Evolutionary conservation across 2,888 invertebrate genomes (phyloP).

Genomic region (Caenorhabditis sp.): DNA sequence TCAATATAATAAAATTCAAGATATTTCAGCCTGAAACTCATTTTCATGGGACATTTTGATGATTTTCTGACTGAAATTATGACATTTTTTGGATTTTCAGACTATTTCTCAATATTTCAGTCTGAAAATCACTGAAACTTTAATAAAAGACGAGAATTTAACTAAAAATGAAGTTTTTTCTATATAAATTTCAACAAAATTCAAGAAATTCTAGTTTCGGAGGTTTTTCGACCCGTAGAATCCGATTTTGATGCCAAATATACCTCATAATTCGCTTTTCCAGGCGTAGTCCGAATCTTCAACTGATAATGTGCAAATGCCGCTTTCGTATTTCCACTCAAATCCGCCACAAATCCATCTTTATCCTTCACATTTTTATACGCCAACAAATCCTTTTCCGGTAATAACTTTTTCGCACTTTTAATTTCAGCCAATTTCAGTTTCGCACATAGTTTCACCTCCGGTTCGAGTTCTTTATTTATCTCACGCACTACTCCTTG

Average conservation of each 20-base stretch:
- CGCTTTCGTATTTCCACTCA: slow-evolving; percentile 77
- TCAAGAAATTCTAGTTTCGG: no score
- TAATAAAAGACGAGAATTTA: no score
- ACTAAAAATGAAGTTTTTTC: no score
- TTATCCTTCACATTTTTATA: slow-evolving; percentile 76
- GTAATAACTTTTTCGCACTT: slow-evolving; percentile 73
- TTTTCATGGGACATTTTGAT: no score
- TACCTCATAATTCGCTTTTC: slow-evolving; percentile 83
- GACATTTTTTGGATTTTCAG: no score
- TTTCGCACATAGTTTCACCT: slow-evolving; percentile 29
- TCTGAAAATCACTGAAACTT: no score
- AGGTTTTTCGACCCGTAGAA: background rate
- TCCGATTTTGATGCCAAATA: no score
- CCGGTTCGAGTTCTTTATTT: slow-evolving; percentile 24
- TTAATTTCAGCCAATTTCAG: slow-evolving; percentile 18
- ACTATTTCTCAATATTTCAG: no score
- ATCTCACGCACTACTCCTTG: slow-evolving; percentile 25
- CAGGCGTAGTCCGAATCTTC: slow-evolving; percentile 82
- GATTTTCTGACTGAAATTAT: no score
- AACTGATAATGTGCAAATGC: slow-evolving; percentile 81
- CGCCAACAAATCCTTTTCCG: slow-evolving; percentile 75
- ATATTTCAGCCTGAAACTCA: no score
- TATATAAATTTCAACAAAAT: no score
- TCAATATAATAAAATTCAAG: no score
- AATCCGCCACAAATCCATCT: slow-evolving; percentile 86